Conservation (phyloP, 64 coral and sea anemone genomes). For the Montipora cactus region DNA sequence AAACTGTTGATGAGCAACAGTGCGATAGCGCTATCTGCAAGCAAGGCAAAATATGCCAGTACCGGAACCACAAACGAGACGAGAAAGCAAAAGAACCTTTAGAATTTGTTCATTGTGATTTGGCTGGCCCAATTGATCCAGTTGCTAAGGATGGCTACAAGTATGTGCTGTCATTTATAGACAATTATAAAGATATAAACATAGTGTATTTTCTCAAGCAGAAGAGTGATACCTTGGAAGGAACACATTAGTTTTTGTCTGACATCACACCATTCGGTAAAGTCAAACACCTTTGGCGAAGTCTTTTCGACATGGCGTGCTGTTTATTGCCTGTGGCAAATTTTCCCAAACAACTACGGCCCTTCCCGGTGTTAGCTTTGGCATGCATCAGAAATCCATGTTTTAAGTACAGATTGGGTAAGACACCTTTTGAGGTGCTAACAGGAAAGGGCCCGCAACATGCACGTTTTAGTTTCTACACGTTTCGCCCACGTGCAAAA, state of each 20-base stretch:
- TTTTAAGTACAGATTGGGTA: too few species aligned
- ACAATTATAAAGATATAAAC: background rate
- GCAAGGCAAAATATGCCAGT: conserved; percentile 36
- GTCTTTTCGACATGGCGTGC: conserved; percentile 25
- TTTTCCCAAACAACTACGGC: too few species aligned
- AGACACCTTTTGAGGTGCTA: too few species aligned
- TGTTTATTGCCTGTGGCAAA: background rate
- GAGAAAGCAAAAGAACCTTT: conserved; percentile 30
- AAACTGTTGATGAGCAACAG: conserved; percentile 22
- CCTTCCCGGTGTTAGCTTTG: too few species aligned
- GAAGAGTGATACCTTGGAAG: background rate
- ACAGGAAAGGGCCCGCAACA: too few species aligned
- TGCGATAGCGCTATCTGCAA: conserved; percentile 2
- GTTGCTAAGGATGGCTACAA: conserved; percentile 2
- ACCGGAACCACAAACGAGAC: background rate
- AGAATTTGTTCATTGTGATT: conserved; percentile 30
- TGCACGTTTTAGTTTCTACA: too few species aligned
- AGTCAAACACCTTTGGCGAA: conserved; percentile 20
- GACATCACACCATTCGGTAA: conserved; percentile 29
- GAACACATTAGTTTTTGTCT: background rate
- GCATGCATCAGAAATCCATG: too few species aligned
- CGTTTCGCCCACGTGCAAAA: conserved; percentile 48
- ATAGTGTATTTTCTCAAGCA: conserved; percentile 33
- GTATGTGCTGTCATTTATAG: conserved; percentile 9
- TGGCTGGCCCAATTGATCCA: conserved; percentile 30